phyloP scores from a whole-genome alignment of 1,140 invertebrate species.

The Sitobion miscanthi region DNA sequence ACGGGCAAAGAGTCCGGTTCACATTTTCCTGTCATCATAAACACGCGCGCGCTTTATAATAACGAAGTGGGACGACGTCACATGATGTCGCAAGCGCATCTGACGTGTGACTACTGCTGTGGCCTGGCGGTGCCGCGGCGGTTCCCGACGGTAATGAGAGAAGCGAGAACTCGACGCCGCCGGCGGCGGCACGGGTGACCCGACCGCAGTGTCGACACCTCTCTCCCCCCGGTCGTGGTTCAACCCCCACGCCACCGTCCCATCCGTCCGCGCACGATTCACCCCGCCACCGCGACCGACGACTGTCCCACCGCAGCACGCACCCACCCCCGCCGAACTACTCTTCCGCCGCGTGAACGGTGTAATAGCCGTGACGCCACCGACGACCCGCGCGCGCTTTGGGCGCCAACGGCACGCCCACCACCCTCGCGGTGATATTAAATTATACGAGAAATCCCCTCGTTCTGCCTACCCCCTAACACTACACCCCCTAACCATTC shows the following conservation, averaged over 20 bases:
- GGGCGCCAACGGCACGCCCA: conserved; percentile 56
- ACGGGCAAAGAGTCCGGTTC: conserved; percentile 50
- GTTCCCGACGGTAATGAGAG: conserved; percentile 55
- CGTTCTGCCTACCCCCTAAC: neutral
- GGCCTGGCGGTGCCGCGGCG: conserved; percentile 50
- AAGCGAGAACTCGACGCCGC: conserved; percentile 55
- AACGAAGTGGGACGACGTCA: conserved; percentile 39
- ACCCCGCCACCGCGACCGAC: neutral
- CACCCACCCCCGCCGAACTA: neutral
- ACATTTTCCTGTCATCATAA: conserved; percentile 57
- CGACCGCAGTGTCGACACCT: conserved; percentile 56
- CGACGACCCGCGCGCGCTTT: conserved; percentile 56
- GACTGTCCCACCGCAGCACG: neutral
- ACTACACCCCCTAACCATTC: neutral
- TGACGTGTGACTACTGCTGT: conserved; percentile 53
- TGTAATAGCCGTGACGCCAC: conserved; percentile 57
- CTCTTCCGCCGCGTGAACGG: neutral
- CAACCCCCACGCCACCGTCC: conserved; percentile 45
- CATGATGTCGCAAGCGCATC: conserved; percentile 52
- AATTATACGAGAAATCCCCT: conserved; percentile 56
- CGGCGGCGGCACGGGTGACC: conserved; percentile 54
- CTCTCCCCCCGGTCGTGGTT: conserved; percentile 30
- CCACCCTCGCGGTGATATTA: conserved; percentile 52
- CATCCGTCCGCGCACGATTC: neutral
- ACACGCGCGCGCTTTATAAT: conserved; percentile 47